Evolutionary conservation across 2,113 vertebrate species (phyloP).

Genomic region (Vireo altiloquus): DNA sequence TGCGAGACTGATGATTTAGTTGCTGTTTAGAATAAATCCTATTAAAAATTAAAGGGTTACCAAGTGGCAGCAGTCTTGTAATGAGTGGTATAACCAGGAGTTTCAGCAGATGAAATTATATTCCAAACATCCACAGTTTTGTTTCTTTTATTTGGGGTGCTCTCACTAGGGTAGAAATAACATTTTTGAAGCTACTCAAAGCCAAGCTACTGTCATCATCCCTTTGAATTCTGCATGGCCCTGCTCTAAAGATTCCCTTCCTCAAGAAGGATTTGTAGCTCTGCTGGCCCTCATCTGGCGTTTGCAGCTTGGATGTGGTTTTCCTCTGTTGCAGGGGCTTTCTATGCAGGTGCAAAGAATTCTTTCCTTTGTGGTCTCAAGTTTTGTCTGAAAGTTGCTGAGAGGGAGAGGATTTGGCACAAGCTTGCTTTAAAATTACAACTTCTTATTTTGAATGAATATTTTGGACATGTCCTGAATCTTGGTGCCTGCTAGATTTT

Average conservation of each 20-base stretch:
- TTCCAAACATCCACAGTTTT: neutral
- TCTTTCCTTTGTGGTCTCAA: neutral
- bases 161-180: neutral
- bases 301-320: neutral
- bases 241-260: neutral
- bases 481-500: neutral
- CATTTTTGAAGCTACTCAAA: neutral
- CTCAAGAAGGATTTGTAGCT: neutral
- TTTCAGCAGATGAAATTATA: neutral
- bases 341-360: neutral
- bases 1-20: neutral
- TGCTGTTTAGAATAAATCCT: slow-evolving; percentile 1
- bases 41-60: neutral
- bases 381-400: neutral
- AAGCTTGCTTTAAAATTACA: neutral
- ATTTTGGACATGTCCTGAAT: neutral
- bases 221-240: neutral
- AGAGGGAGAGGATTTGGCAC: neutral
- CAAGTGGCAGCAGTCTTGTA: neutral
- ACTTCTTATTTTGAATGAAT: neutral
- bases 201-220: neutral
- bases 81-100: neutral
- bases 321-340: neutral
- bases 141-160: neutral
- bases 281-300: neutral